Evolutionary conservation across 2,113 vertebrate species (phyloP).

Genomic region (Crotalus viridis): DNA sequence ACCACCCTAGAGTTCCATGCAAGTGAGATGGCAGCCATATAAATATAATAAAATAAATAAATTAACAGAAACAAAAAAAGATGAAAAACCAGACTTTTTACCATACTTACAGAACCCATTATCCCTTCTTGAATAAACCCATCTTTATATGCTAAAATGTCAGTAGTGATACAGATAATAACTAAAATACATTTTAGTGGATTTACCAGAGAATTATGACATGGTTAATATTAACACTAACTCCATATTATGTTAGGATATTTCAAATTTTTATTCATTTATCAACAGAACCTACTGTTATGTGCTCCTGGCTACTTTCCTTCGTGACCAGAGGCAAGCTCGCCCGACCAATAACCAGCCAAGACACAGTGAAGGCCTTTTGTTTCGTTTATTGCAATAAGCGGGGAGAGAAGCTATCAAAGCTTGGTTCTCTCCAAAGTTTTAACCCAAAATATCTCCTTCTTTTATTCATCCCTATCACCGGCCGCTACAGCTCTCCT

Average conservation of each 20-base stretch:
- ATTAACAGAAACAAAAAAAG: neutral
- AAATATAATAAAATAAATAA: neutral
- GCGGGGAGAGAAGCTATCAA: too few relatives aligned
- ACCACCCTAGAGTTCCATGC: neutral
- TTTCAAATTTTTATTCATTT: neutral
- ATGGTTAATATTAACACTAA: neutral
- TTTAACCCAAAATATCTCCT: too few relatives aligned
- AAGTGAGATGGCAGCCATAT: neutral
- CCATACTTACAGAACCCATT: neutral
- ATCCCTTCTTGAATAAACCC: neutral
- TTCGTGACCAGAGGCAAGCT: too few relatives aligned
- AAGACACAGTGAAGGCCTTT: too few relatives aligned
- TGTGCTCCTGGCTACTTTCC: too few relatives aligned
- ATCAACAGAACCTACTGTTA: neutral
- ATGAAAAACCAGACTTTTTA: too few relatives aligned
- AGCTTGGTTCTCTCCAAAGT: too few relatives aligned
- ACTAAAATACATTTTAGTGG: neutral
- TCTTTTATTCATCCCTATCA: too few relatives aligned
- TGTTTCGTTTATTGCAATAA: too few relatives aligned
- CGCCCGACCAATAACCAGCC: too few relatives aligned
- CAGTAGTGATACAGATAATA: neutral
- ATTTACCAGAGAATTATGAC: slow-evolving; percentile 16
- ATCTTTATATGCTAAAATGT: neutral
- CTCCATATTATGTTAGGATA: neutral
- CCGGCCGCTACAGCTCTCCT: too few relatives aligned